phyloP scores from a whole-genome alignment of 1,140 invertebrate species.

The Apis florea region DNA sequence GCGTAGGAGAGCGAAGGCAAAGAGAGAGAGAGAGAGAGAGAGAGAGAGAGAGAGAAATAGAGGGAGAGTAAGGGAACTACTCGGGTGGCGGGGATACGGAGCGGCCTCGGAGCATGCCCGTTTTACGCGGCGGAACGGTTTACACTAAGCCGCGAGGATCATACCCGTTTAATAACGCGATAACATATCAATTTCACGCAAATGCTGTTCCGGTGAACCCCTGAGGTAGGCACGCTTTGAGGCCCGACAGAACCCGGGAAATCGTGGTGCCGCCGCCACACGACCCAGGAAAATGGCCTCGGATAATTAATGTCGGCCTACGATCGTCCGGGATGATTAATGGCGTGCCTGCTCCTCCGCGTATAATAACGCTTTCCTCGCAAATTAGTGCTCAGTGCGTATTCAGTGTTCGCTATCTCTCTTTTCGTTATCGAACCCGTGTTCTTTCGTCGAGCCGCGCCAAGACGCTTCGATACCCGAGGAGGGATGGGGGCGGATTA shows the following conservation, averaged over 20 bases:
- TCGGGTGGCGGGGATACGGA: conserved; percentile 17
- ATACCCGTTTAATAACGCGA: conserved; percentile 72
- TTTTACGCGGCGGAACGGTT: conserved; percentile 61
- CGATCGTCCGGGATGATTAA: conserved; percentile 72
- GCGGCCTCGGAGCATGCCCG: conserved; percentile 34
- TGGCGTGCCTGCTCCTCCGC: conserved; percentile 61
- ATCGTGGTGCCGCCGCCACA: conserved; percentile 58
- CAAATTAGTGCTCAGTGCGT: conserved; percentile 72
- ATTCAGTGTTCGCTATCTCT: conserved; percentile 54
- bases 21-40: neutral
- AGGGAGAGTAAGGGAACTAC: neutral
- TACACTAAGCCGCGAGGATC: conserved; percentile 68
- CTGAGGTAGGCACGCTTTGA: conserved; percentile 62
- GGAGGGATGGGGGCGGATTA: neutral
- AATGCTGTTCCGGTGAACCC: conserved; percentile 64
- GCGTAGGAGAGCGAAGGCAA: neutral
- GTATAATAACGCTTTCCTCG: conserved; percentile 71
- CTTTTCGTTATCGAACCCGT: conserved; percentile 55
- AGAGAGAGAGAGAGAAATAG: neutral
- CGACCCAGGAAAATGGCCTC: conserved; percentile 71
- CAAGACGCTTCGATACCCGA: conserved; percentile 33
- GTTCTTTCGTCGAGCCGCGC: conserved; percentile 43
- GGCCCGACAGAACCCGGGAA: conserved; percentile 57
- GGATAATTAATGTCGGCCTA: conserved; percentile 76
- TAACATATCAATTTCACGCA: conserved; percentile 76